phyloP scores from a whole-genome alignment of 2,797 vertebrate species.

The Mycteria americana region DNA sequence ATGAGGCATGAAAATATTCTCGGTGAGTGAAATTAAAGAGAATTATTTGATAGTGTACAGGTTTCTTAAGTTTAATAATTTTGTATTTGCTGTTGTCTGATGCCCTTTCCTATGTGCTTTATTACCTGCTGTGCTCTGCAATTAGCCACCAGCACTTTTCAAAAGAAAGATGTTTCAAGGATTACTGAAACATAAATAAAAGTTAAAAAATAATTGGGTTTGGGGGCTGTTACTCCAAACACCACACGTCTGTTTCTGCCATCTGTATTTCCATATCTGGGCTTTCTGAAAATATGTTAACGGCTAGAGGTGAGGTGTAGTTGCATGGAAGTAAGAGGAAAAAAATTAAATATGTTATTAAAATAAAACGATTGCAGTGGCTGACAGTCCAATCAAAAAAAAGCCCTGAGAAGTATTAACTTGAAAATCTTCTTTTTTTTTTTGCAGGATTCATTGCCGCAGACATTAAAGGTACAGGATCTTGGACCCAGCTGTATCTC shows the following conservation, averaged over 20 bases:
- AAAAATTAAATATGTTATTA: background rate
- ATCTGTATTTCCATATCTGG: background rate
- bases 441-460: constrained; percentile 93
- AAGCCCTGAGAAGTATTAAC: background rate
- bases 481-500: constrained; percentile 96
- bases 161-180: background rate
- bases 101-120: background rate
- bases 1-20: constrained; percentile 98
- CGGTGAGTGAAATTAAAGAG: constrained; percentile 74
- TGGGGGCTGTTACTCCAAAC: background rate
- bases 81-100: background rate
- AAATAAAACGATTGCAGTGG: background rate
- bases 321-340: background rate
- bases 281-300: background rate
- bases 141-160: background rate
- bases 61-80: background rate
- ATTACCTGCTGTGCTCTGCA: background rate
- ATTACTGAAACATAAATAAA: background rate
- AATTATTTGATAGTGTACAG: background rate
- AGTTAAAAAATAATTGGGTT: background rate
- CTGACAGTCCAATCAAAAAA: background rate
- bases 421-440: background rate
- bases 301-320: background rate
- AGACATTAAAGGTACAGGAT: constrained; percentile 97
- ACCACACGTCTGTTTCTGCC: background rate